These are phyloP conservation scores for Pachypanchax playfairii DNA, from an alignment of 2,113 vertebrate species.

Conservation along the genomic window DNA sequence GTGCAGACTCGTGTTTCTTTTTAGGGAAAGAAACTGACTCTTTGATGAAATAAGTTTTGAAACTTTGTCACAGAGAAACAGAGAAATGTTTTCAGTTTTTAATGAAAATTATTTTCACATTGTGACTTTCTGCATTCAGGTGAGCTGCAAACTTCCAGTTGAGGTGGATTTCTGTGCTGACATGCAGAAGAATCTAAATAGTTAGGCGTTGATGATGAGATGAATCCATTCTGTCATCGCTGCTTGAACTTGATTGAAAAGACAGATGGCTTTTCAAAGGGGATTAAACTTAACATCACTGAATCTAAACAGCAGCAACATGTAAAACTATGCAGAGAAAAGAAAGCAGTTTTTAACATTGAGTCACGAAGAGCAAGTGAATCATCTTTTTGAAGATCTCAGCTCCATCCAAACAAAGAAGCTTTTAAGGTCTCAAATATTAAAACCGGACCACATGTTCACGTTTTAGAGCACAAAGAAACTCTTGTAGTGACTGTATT, in stretches of 20 bases:
- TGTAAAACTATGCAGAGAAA: slow-evolving; percentile 1
- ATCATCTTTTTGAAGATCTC: slow-evolving; percentile 15
- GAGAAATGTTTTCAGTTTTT: no score
- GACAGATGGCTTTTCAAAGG: not conserved
- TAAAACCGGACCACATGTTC: not conserved
- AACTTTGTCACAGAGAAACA: no score
- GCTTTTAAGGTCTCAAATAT: not conserved
- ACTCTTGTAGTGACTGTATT: not conserved
- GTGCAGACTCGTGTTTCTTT: no score
- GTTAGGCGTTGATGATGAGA: not conserved
- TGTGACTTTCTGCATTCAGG: no score
- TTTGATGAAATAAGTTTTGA: no score
- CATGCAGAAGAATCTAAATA: not conserved
- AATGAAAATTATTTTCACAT: no score
- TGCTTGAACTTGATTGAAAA: slow-evolving; percentile 11
- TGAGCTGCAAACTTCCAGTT: no score
- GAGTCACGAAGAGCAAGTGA: slow-evolving; percentile 15
- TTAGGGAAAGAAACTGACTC: no score
- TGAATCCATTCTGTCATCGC: not conserved
- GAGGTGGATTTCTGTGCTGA: not conserved
- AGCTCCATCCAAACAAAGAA: slow-evolving; percentile 23
- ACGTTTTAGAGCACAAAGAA: not conserved
- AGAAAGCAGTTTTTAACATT: not conserved
- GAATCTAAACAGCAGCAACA: not conserved
- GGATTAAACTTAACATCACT: not conserved